Evolutionary conservation across 2,888 invertebrate genomes (phyloP), one percentile per base, ranked within the genome.

Genomic region (Caenorhabditis sp.): DNA sequence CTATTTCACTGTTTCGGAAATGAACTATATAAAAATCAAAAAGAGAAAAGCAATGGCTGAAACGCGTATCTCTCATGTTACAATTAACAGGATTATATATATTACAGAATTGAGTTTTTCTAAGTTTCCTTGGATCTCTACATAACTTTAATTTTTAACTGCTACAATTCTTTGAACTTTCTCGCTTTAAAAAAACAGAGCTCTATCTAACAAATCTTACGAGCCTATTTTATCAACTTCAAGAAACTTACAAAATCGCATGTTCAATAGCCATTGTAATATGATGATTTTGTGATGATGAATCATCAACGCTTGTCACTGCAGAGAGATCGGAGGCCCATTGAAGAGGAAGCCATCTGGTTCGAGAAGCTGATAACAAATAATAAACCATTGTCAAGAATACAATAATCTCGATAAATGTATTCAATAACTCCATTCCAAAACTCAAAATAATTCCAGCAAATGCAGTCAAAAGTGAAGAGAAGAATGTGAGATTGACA

Each of bases 341-440:
- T 73, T 93, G 78, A 20, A 97, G 92, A 0, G 97, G 97, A 87
- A 95, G 95, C 90, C 97, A 99, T 63, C 93, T 91, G 67, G 92
- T 91, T 64, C 92, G 92, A 87, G 94, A 94, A 14, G 93, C 93
- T 78, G 93, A 94, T 77, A 99, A 90, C 61, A 99, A 91, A 89
- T 97, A 99, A 90, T 97, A 99, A 8, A 99, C 90, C 0, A 97
- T 94, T 1, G 97, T 97, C 87, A 97, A 92, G 90, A 99, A 99
- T 23, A 99, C 95, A 77, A 97, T 92, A 65, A 83, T 62, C 66
- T 84, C 85, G 53, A 88, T 85, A 53, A 88, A 60, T 21, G 84
- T 83, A 63, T 88, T 87, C 60, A 87, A 59, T 17, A 88, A 62
- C 38, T 88, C 88, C 75, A 85, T 80, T 60, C 88, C 87, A 64